A percentile compares a stretch with the other conserved stretches of the same genome.
These are phyloP conservation scores for Zaprionus tsacasi DNA, from an alignment of 1,140 invertebrate species.

Conservation along the genomic window DNA sequence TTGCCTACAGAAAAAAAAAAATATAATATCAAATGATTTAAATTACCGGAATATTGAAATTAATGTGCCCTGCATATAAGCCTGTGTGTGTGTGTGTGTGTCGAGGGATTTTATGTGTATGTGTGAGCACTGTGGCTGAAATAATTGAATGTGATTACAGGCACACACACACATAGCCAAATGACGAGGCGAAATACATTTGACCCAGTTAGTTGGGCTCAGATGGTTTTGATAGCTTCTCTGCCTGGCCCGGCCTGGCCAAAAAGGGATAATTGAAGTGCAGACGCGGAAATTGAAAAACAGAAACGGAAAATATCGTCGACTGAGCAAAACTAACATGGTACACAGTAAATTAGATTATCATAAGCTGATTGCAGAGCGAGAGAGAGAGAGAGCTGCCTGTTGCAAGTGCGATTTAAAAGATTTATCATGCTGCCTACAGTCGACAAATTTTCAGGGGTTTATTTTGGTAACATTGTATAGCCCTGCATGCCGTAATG, in stretches of 20 bases:
- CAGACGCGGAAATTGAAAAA: constrained; percentile 69
- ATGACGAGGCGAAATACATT: constrained; percentile 55
- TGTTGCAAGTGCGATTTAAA: neutral
- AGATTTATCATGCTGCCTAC: constrained; percentile 2
- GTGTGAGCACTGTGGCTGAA: constrained; percentile 36
- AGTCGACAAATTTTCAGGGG: neutral
- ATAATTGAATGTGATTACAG: constrained; percentile 73
- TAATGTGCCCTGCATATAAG: constrained; percentile 45
- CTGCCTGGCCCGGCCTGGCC: constrained; percentile 4
- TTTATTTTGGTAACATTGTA: neutral
- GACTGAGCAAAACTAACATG: constrained; percentile 20
- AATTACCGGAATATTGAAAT: constrained; percentile 70
- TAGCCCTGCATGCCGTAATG: constrained; percentile 34
- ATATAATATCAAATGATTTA: constrained; percentile 59
- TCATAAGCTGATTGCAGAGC: constrained; percentile 13
- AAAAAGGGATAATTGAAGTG: constrained; percentile 67
- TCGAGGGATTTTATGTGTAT: neutral
- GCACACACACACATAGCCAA: constrained; percentile 27
- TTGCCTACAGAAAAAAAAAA: neutral
- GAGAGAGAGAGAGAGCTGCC: neutral
- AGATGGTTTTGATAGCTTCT: constrained; percentile 38
- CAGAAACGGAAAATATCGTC: constrained; percentile 55
- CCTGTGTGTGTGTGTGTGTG: constrained; percentile 8
- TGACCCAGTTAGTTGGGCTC: constrained; percentile 66
- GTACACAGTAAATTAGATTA: constrained; percentile 40